Base-by-base conservation (phyloP, 2,797 vertebrate genomes). In the Harpagifer antarcticus region DNA sequence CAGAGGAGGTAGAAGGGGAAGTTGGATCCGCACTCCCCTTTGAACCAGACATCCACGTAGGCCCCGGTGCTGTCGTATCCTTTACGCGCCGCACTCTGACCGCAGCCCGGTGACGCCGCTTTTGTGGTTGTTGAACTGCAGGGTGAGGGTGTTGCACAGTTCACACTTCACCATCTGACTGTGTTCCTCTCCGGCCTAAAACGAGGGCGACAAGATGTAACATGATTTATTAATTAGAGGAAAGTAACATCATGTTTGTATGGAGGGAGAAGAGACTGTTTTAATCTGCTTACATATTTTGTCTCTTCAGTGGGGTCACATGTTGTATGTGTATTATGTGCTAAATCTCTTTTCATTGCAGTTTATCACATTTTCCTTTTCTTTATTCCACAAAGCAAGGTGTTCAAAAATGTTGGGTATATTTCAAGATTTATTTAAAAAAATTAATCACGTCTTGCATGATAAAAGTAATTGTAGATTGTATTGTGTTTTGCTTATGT, bases 1-100 rank as follows among this genome's bases (percentile, higher is more conserved):
- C 95, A 96, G 31, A 96, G 93, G 48, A 96, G 94, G 90, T 96
- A 96, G 82, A 96, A 96, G 2, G 95, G 95, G 76, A 95, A 96
- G 69, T 95, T 96, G 20, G 95, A 95, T 61, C 95, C 95, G 44
- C 95, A 96, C 66, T 96, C 95, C 17, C 95, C 95, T 78, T 95
- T 95, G 67, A 96, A 96, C 95, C 95, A 96, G 74, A 96, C 95
- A 20, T 96, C 95, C 76, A 96, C 94, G 3, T 96, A 96, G 47
- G 94, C 90, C 10, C 95, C 95, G 0, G 95, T 95, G 87, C 95
- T 96, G 86, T 96, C 95, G 65, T 96, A 96, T 64, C 95, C 95
- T 42, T 94, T 93, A 10, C 95, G 94, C 0, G 94, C 94, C 3
- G 95, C 94, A 37, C 94, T 95, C 88, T 94, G 95, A 20, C 95